A percentile compares a stretch with the other conserved stretches of the same genome.
Conservation (phyloP, 1,140 invertebrate species). For the Bursaphelenchus mucronatus region DNA sequence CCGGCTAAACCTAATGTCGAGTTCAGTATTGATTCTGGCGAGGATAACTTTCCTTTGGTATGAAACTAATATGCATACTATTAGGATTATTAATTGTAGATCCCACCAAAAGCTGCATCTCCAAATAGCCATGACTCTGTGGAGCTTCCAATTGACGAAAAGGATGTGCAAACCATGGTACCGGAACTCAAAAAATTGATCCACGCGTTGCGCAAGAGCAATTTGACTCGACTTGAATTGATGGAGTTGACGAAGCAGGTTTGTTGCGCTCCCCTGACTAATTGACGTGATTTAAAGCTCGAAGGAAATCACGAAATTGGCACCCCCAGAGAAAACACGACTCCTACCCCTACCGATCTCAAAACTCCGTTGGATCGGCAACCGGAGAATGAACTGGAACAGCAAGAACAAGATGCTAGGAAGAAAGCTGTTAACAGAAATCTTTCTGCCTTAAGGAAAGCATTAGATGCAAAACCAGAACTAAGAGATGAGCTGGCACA, state of each 20-base stretch:
- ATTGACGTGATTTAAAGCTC: slow-evolving; percentile 12
- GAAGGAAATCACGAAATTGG: slow-evolving; percentile 29
- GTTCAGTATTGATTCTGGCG: slow-evolving; percentile 28
- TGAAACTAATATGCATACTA: not conserved
- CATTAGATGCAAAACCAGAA: not conserved
- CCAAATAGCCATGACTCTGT: not conserved
- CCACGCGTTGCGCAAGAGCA: slow-evolving; percentile 27
- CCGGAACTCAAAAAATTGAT: slow-evolving; percentile 40
- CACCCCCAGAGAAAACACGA: slow-evolving; percentile 37
- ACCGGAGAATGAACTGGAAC: not conserved
- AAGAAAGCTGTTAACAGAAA: slow-evolving; percentile 36
- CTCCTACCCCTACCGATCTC: slow-evolving; percentile 21
- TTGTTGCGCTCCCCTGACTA: not conserved
- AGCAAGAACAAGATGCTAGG: slow-evolving; percentile 23
- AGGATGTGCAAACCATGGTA: slow-evolving; percentile 32
- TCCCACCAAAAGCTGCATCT: slow-evolving; percentile 9
- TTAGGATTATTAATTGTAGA: slow-evolving; percentile 3
- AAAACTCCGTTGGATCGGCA: slow-evolving; percentile 11
- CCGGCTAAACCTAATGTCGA: slow-evolving; percentile 33
- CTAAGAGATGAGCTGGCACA: not conserved
- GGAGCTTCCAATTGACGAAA: slow-evolving; percentile 24
- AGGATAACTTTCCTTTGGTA: slow-evolving; percentile 12
- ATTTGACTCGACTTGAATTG: slow-evolving; percentile 34
- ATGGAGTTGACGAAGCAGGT: slow-evolving; percentile 32
- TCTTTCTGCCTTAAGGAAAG: slow-evolving; percentile 26